Evolutionary conservation across 1,140 invertebrate genomes (phyloP).

Genomic region (Arion vulgaris): DNA sequence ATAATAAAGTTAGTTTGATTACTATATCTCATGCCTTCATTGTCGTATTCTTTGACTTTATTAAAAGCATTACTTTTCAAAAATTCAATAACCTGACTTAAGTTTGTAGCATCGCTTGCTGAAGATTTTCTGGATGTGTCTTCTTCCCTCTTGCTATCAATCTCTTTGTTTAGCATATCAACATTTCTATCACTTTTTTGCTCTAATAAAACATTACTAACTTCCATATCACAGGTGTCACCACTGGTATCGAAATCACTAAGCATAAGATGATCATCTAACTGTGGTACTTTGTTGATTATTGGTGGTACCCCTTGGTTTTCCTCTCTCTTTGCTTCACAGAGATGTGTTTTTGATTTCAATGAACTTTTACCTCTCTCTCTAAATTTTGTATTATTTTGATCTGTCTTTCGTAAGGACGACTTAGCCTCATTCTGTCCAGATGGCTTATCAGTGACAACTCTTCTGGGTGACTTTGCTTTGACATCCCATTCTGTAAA

Average conservation of each 20-base stretch:
- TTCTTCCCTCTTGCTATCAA: neutral
- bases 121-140: neutral
- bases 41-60: neutral
- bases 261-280: too few relatives aligned
- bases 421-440: too few relatives aligned
- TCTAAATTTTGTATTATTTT: too few relatives aligned
- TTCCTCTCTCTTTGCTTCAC: too few relatives aligned
- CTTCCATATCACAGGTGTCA: neutral
- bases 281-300: too few relatives aligned
- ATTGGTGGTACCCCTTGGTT: too few relatives aligned
- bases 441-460: too few relatives aligned
- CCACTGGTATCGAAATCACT: neutral
- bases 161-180: neutral
- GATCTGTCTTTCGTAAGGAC: too few relatives aligned
- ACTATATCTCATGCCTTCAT: neutral
- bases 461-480: too few relatives aligned
- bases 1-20: neutral
- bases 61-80: slow-evolving; percentile 22
- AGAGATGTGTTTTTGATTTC: too few relatives aligned
- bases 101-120: slow-evolving; percentile 9
- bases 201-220: neutral
- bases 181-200: neutral
- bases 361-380: too few relatives aligned
- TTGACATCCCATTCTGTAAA: too few relatives aligned
- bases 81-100: slow-evolving; percentile 30